These are phyloP conservation scores for Nasonia oneida DNA, from an alignment of 2,888 invertebrate species.

Conservation along the genomic window DNA sequence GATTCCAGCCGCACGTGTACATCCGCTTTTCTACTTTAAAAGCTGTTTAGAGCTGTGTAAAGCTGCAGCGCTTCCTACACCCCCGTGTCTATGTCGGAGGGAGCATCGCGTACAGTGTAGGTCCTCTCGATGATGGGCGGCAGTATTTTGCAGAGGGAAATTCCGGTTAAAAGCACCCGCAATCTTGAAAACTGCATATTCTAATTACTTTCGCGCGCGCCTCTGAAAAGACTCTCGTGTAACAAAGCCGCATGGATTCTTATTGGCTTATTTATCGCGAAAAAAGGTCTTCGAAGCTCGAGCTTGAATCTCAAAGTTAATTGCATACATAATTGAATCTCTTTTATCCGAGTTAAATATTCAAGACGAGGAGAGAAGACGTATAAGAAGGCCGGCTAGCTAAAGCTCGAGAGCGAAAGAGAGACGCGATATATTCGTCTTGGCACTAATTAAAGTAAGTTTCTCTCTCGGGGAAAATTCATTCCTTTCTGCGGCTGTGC, in stretches of 20 bases:
- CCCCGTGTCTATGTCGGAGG: not conserved
- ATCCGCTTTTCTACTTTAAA: slow-evolving; percentile 45
- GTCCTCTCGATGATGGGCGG: not conserved
- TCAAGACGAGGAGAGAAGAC: slow-evolving; percentile 22
- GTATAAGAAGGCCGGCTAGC: not conserved
- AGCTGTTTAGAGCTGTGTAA: slow-evolving; percentile 42
- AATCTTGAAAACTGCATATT: not conserved
- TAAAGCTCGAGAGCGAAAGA: slow-evolving; percentile 2
- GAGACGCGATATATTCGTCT: slow-evolving; percentile 51
- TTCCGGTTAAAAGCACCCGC: not conserved
- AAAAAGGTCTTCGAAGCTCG: slow-evolving; percentile 40
- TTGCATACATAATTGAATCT: slow-evolving; percentile 62
- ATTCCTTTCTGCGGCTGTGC: slow-evolving; percentile 66
- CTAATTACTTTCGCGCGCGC: slow-evolving; percentile 3
- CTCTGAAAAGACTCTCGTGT: not conserved
- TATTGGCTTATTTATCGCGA: slow-evolving; percentile 52
- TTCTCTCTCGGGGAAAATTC: slow-evolving; percentile 66
- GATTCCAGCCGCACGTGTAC: slow-evolving; percentile 36
- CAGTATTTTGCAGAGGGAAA: not conserved
- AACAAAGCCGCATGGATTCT: slow-evolving; percentile 17
- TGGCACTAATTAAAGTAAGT: slow-evolving; percentile 66
- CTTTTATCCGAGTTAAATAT: slow-evolving; percentile 61
- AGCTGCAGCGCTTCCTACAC: not conserved
- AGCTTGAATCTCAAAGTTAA: slow-evolving; percentile 60
- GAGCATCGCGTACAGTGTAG: not conserved